These are phyloP conservation scores for Mugil cephalus DNA, from an alignment of 2,113 vertebrate species.

Conservation along the genomic window DNA sequence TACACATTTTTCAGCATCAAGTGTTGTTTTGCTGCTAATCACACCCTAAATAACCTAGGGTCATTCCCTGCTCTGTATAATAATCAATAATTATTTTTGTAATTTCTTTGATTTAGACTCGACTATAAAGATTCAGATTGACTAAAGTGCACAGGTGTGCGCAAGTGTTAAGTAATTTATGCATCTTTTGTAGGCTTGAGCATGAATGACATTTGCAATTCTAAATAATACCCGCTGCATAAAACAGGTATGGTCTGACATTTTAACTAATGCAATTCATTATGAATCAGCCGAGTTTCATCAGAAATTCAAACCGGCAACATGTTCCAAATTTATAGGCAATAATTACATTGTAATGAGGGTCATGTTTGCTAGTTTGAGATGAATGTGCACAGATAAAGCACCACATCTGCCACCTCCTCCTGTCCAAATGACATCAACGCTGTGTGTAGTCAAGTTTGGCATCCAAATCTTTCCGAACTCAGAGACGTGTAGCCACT, in stretches of 20 bases:
- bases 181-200: slow-evolving; percentile 23
- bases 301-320: slow-evolving; percentile 14
- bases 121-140: slow-evolving; percentile 19
- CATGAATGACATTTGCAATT: slow-evolving; percentile 55
- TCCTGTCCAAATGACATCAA: background rate
- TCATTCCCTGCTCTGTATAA: background rate
- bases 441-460: no score
- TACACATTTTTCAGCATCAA: slow-evolving; percentile 10
- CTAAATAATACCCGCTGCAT: slow-evolving; percentile 34
- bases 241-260: slow-evolving; percentile 35
- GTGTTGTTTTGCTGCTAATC: background rate
- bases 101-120: background rate
- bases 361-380: background rate
- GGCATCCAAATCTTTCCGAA: no score
- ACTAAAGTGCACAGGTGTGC: slow-evolving; percentile 18
- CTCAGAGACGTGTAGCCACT: no score
- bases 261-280: slow-evolving; percentile 34
- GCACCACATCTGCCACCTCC: background rate
- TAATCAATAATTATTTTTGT: background rate
- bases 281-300: slow-evolving; percentile 40
- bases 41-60: background rate
- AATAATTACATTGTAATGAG: slow-evolving; percentile 24
- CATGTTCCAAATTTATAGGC: slow-evolving; percentile 5
- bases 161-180: slow-evolving; percentile 41
- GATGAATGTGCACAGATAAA: background rate